A percentile compares a stretch with the other conserved stretches of the same genome.
Evolutionary conservation across 2,797 vertebrate species (phyloP).

Genomic region (Danio jaintianensis): DNA sequence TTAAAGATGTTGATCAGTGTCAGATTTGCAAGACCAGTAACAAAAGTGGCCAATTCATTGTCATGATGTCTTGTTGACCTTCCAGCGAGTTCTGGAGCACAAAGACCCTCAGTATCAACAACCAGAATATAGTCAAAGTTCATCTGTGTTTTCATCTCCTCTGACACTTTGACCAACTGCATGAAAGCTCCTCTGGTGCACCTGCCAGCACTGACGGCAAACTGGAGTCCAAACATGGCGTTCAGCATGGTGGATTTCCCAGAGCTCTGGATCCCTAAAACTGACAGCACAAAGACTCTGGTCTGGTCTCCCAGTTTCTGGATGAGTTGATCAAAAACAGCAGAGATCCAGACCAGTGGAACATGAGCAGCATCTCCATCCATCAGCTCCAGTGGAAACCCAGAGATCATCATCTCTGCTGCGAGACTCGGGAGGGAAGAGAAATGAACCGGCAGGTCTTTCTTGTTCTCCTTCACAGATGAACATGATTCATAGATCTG

Average conservation of each 20-base stretch:
- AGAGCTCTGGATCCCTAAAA: background rate
- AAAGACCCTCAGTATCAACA: conserved; percentile 77
- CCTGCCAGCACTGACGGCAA: background rate
- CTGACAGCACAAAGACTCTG: conserved; percentile 47
- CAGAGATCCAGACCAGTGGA: conserved; percentile 30
- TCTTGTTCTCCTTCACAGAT: background rate
- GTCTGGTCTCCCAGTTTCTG: conserved; percentile 66
- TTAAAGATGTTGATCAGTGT: conserved; percentile 20
- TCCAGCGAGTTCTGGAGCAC: conserved; percentile 63
- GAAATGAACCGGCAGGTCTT: background rate
- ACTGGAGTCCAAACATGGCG: conserved; percentile 3
- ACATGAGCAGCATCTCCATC: conserved; percentile 76
- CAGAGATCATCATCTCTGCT: conserved; percentile 6
- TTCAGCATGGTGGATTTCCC: conserved; percentile 6
- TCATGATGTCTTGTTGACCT: conserved; percentile 68
- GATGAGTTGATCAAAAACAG: conserved; percentile 75
- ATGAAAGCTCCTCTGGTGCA: conserved; percentile 7
- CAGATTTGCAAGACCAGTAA: conserved; percentile 13
- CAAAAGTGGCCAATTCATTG: conserved; percentile 28
- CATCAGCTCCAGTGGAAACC: conserved; percentile 7
- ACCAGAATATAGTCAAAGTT: conserved; percentile 70
- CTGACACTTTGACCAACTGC: background rate
- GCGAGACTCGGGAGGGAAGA: background rate
- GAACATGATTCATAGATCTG: conserved; percentile 4
- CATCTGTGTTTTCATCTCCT: background rate